Evolutionary conservation across 2,113 vertebrate genomes (phyloP), one percentile per base, ranked within the genome.

Genomic region (Sminthopsis crassicaudata): DNA sequence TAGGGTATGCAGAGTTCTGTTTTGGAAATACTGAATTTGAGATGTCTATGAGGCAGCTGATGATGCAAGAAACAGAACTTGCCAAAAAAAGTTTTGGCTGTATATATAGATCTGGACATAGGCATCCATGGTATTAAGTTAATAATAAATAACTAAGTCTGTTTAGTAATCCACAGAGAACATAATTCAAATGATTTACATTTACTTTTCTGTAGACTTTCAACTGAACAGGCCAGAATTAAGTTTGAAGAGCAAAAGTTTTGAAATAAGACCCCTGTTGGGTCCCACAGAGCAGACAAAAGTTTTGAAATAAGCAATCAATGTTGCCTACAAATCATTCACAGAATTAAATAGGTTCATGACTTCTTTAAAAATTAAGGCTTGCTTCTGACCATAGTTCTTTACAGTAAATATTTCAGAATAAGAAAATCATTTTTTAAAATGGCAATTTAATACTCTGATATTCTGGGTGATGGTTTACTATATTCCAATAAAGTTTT

Each of bases 221-320:
- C 51, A 92, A 53, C 26, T 51, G 24, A 95, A 5, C 52, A 92
- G 89, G 4, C 51, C 26, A 57, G 92, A 95, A 90, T 76, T 91
- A 9, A 19, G 50, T 46, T 11, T 57, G 91, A 46, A 89, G 55
- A 92, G 42, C 19, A 46, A 90, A 90, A 52, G 50, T 93, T 91
- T 92, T 94, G 27, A 30, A 94, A 96, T 3, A 94, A 94, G 93
- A n/a, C n/a, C n/a, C n/a, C n/a, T n/a, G n/a, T n/a, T n/a, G n/a
- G n/a, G n/a, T n/a, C n/a, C n/a, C n/a, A n/a, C n/a, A n/a, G n/a
- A n/a, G n/a, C n/a, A n/a, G n/a, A n/a, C 19, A 46, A 90, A 90
- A 52, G 50, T 93, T 91, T 92, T 94, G 27, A 30, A 94, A 96
- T 3, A 94, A 94, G 93, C 93, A 36, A 90, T 8, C 93, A 94